Percentiles rank a stretch among this genome's conserved stretches.
Evolutionary conservation across 1,140 invertebrate genomes (phyloP).

Genomic region (Caligus rogercresseyi): DNA sequence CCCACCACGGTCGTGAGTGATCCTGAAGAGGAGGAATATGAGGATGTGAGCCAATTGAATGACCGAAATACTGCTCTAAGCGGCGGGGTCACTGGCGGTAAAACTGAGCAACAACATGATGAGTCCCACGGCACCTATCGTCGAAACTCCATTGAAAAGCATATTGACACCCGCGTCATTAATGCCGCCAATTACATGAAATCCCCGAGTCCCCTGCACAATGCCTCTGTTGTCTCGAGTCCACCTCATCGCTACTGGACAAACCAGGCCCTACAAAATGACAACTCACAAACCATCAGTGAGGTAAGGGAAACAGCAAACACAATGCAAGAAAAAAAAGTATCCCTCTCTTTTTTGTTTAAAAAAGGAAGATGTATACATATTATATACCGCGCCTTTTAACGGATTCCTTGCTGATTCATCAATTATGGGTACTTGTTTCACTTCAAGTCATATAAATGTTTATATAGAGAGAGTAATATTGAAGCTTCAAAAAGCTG

Average conservation of each 20-base stretch:
- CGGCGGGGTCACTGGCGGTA: too few relatives aligned
- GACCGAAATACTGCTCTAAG: not conserved
- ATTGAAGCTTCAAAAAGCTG: too few relatives aligned
- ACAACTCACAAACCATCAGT: conserved; percentile 1
- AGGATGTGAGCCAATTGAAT: not conserved
- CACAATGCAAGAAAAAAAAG: too few relatives aligned
- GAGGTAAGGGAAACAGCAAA: conserved; percentile 8
- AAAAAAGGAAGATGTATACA: too few relatives aligned
- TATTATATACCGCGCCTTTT: too few relatives aligned
- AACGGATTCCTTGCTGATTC: too few relatives aligned
- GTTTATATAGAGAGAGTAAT: too few relatives aligned
- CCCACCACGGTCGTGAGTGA: not conserved
- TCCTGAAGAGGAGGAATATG: not conserved
- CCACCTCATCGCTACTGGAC: not conserved
- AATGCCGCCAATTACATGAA: not conserved
- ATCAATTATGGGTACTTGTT: too few relatives aligned
- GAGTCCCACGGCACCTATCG: not conserved
- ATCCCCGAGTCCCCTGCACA: not conserved
- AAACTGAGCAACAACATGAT: too few relatives aligned
- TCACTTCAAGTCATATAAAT: too few relatives aligned
- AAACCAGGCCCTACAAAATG: conserved; percentile 9
- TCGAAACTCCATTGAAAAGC: not conserved
- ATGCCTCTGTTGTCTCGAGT: not conserved
- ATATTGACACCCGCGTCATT: not conserved
- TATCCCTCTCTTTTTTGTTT: too few relatives aligned